phyloP scores from a whole-genome alignment of 35 echinoderm and acorn worm species.

The Anneissia japonica region DNA sequence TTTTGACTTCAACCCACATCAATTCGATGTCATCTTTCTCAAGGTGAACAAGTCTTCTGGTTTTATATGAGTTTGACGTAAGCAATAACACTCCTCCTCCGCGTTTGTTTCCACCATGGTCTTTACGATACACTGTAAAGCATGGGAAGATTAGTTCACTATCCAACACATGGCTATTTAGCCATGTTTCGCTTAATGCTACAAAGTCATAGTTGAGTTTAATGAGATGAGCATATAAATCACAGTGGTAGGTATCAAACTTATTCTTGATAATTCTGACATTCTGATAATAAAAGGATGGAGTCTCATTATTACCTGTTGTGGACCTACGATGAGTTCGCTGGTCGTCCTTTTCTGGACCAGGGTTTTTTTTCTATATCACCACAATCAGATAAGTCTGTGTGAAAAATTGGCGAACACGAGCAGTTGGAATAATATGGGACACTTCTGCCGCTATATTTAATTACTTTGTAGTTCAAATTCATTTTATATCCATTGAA shows the following conservation, averaged over 20 bases:
- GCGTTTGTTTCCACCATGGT: not conserved
- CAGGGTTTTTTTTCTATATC: too few relatives aligned
- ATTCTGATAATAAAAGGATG: not conserved
- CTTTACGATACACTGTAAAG: not conserved
- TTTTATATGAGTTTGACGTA: not conserved
- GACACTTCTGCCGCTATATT: too few relatives aligned
- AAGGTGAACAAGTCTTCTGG: not conserved
- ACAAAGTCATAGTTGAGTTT: not conserved
- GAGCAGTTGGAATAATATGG: too few relatives aligned
- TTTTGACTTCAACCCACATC: slow-evolving; percentile 6
- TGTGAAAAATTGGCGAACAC: too few relatives aligned
- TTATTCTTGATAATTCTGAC: not conserved
- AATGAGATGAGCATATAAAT: not conserved
- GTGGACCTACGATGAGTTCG: not conserved
- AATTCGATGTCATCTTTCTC: not conserved
- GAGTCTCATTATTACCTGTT: not conserved
- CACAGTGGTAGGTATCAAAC: not conserved
- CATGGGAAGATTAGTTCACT: not conserved
- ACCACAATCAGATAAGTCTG: not conserved
- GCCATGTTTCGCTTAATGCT: not conserved
- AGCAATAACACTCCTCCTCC: not conserved
- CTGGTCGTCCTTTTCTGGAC: too few relatives aligned
- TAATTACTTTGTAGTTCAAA: too few relatives aligned
- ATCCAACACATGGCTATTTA: not conserved
- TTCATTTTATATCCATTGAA: too few relatives aligned